Evolutionary conservation across 2,888 invertebrate genomes (phyloP).

Genomic region (Agonopterix arenella): DNA sequence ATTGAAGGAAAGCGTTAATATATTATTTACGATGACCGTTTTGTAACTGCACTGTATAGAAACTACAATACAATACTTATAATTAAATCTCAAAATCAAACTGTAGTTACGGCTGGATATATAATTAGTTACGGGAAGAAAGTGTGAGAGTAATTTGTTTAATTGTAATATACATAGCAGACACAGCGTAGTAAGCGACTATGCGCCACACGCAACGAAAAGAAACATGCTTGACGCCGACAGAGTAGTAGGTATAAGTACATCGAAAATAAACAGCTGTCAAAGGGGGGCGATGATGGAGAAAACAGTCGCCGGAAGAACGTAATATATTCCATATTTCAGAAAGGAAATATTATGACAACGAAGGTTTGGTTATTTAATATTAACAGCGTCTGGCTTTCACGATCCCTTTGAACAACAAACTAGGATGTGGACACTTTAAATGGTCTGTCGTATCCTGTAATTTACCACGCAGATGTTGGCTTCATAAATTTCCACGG

Average conservation of each 20-base stretch:
- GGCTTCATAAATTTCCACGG: too few relatives aligned
- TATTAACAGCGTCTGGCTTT: conserved; percentile 1
- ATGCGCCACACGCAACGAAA: conserved; percentile 27
- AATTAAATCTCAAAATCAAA: conserved; percentile 45
- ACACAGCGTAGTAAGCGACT: conserved; percentile 18
- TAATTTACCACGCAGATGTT: not conserved
- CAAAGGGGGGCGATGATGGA: conserved; percentile 26
- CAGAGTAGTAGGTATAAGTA: conserved; percentile 8
- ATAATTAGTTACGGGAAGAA: conserved; percentile 52
- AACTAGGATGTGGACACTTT: not conserved
- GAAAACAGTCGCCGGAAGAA: conserved; percentile 37
- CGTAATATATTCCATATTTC: conserved; percentile 29
- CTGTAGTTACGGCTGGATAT: conserved; percentile 29
- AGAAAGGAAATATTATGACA: conserved; percentile 34
- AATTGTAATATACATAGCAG: conserved; percentile 50
- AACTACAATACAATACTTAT: too few relatives aligned
- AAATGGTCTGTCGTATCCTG: conserved; percentile 1
- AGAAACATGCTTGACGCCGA: conserved; percentile 27
- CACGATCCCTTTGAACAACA: conserved; percentile 2
- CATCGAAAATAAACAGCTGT: conserved; percentile 45
- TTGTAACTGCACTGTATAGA: not conserved
- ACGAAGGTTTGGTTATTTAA: conserved; percentile 9
- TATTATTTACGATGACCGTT: conserved; percentile 5
- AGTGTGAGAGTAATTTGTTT: conserved; percentile 65
- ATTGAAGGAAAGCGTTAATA: not conserved